Percentiles rank a stretch among this genome's conserved stretches.
Evolutionary conservation across 2,888 invertebrate genomes (phyloP).

Genomic region (Callosobruchus maculatus): DNA sequence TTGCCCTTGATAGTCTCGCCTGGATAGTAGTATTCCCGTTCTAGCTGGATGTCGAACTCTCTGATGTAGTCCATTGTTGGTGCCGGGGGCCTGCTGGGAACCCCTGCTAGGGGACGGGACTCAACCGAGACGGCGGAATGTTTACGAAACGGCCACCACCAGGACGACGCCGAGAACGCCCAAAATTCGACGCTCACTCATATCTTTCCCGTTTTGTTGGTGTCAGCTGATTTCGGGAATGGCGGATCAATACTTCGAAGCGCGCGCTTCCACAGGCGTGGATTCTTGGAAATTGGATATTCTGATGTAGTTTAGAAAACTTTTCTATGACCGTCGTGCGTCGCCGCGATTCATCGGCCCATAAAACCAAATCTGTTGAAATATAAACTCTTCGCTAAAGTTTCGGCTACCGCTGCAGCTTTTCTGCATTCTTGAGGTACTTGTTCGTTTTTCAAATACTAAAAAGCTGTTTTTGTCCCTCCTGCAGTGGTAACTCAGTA

Average conservation of each 20-base stretch:
- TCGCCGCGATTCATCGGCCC: too few relatives aligned
- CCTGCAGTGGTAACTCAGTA: too few relatives aligned
- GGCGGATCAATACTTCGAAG: background rate
- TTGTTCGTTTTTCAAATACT: too few relatives aligned
- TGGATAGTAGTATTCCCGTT: slow-evolving; percentile 72
- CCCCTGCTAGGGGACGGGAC: background rate
- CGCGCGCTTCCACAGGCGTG: background rate
- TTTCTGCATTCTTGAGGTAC: too few relatives aligned
- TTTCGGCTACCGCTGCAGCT: too few relatives aligned
- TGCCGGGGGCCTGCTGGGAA: background rate
- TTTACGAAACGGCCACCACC: too few relatives aligned
- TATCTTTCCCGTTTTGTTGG: background rate
- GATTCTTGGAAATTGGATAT: background rate
- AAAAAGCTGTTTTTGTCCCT: too few relatives aligned
- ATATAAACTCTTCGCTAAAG: too few relatives aligned
- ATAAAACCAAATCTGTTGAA: background rate
- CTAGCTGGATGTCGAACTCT: slow-evolving; percentile 71
- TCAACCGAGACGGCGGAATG: background rate
- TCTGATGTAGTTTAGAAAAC: too few relatives aligned
- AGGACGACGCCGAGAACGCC: background rate
- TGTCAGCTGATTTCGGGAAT: background rate
- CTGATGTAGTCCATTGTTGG: slow-evolving; percentile 68
- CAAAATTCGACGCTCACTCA: background rate
- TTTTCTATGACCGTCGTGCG: too few relatives aligned
- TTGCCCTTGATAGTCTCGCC: slow-evolving; percentile 67